Evolutionary conservation across 2,888 invertebrate species (phyloP).

Genomic region (Ypsolopha sequella): DNA sequence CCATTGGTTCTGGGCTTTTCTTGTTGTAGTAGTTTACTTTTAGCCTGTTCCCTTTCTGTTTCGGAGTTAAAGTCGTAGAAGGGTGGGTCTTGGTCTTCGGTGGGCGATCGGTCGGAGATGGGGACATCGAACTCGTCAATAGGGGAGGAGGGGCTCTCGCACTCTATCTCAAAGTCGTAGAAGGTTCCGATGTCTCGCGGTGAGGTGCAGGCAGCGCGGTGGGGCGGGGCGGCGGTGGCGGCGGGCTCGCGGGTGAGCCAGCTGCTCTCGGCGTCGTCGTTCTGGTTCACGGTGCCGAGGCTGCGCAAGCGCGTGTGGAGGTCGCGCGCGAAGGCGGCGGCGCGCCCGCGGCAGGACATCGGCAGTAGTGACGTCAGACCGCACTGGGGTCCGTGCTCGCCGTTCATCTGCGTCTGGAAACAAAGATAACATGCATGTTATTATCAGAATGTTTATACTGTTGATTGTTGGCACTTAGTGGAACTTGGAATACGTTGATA

Average conservation of each 20-base stretch:
- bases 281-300: slow-evolving; percentile 70
- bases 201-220: slow-evolving; percentile 14
- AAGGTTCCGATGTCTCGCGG: slow-evolving; percentile 65
- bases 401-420: slow-evolving; percentile 68
- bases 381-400: slow-evolving; percentile 72
- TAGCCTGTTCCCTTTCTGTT: slow-evolving; percentile 40
- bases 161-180: slow-evolving; percentile 75
- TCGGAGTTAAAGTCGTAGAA: slow-evolving; percentile 66
- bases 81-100: slow-evolving; percentile 66
- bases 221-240: slow-evolving; percentile 26
- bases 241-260: slow-evolving; percentile 43
- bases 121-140: slow-evolving; percentile 68
- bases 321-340: slow-evolving; percentile 84
- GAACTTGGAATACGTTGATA: no score
- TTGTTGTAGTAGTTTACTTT: slow-evolving; percentile 42
- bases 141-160: slow-evolving; percentile 79
- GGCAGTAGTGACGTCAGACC: slow-evolving; percentile 78
- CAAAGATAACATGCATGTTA: neutral
- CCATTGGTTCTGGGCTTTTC: slow-evolving; percentile 64
- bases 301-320: slow-evolving; percentile 81
- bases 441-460: no score
- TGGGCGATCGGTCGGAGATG: slow-evolving; percentile 64
- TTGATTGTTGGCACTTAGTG: no score
- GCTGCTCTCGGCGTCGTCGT: slow-evolving; percentile 50
- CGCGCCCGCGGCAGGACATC: slow-evolving; percentile 84